Conservation (phyloP, 1,140 invertebrate genomes). For the Brachionus calyciflorus region DNA sequence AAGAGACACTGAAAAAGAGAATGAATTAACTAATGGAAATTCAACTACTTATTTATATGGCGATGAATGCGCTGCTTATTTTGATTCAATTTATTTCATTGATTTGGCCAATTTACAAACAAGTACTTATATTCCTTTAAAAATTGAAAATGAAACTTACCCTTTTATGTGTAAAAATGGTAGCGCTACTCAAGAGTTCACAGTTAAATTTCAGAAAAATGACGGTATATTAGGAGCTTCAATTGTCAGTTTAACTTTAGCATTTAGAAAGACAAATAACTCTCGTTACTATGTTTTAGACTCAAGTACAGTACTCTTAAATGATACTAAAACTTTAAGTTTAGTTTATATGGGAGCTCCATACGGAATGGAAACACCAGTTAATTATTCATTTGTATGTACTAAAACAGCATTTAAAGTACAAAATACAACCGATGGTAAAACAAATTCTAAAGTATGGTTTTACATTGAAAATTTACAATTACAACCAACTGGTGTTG, state of each 20-base stretch:
- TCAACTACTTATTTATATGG: background rate
- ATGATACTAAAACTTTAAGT: background rate
- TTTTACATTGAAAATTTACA: conserved; percentile 28
- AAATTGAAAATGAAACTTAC: background rate
- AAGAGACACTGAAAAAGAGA: background rate
- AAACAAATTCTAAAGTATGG: conserved; percentile 15
- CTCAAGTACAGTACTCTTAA: background rate
- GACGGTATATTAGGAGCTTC: background rate
- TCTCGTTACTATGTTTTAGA: conserved; percentile 3
- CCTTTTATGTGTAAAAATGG: background rate
- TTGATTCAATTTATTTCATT: conserved; percentile 18
- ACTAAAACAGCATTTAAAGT: conserved; percentile 8
- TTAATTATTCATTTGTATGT: conserved; percentile 41
- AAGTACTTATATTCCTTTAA: background rate
- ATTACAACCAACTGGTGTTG: conserved; percentile 13
- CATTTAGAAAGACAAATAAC: conserved; percentile 16
- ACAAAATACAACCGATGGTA: background rate
- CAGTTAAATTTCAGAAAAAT: conserved; percentile 8
- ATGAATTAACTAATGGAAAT: background rate
- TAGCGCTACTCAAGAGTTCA: background rate
- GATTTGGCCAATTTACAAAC: conserved; percentile 9
- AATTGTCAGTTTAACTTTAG: background rate
- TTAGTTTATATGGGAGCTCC: conserved; percentile 19
- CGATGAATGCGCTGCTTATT: conserved; percentile 30
- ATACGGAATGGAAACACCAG: conserved; percentile 38